Evolutionary conservation across 2,113 vertebrate species (phyloP).

Genomic region (Dicentrarchus labrax): DNA sequence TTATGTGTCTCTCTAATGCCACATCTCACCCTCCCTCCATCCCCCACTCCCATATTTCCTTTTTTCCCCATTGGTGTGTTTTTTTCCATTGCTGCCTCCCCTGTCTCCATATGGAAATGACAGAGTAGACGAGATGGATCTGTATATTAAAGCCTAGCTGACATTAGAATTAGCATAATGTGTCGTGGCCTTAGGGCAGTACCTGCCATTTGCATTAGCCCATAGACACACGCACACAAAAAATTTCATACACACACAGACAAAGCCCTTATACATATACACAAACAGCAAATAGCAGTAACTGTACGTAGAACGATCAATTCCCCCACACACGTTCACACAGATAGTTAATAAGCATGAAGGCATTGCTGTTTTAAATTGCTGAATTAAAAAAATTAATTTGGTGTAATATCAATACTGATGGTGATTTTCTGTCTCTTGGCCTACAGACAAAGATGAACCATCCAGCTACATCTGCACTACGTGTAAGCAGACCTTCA

Average conservation of each 20-base stretch:
- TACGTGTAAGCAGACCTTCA: constrained; percentile 99
- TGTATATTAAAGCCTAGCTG: constrained; percentile 99
- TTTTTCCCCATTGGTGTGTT: constrained; percentile 35
- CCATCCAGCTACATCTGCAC: constrained; percentile 99
- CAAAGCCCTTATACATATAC: constrained; percentile 20
- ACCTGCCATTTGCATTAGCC: constrained; percentile 99
- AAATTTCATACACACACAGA: constrained; percentile 40
- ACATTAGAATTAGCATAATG: constrained; percentile 99
- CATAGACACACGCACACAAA: constrained; percentile 84
- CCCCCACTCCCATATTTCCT: constrained; percentile 41
- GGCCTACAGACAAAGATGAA: constrained; percentile 95
- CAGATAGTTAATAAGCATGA: constrained; percentile 15
- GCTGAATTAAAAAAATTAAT: not conserved
- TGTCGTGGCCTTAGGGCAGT: constrained; percentile 96
- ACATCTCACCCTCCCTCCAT: constrained; percentile 19
- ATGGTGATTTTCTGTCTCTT: constrained; percentile 50
- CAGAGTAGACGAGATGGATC: constrained; percentile 97
- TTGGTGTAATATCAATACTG: not conserved
- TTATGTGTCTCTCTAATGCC: constrained; percentile 63
- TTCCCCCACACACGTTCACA: constrained; percentile 1
- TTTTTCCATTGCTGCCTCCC: constrained; percentile 61
- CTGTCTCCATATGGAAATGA: constrained; percentile 94
- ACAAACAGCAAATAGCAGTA: constrained; percentile 25
- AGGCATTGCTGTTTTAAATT: not conserved
- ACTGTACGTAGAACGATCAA: not conserved